phyloP scores from a whole-genome alignment of 2,113 vertebrate species.

The Meriones unguiculatus region DNA sequence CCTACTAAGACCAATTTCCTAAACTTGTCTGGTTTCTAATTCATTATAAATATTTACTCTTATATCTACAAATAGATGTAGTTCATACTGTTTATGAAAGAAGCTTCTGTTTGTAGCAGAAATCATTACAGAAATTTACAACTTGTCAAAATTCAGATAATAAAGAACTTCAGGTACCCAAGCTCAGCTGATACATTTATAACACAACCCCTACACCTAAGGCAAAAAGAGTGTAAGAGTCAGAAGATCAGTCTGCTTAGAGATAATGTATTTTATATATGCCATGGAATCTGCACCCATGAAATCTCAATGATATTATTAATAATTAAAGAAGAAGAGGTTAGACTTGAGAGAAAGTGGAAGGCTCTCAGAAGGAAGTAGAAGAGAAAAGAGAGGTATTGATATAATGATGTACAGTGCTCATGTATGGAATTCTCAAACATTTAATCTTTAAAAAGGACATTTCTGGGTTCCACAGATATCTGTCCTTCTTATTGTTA shows the following conservation, averaged over 20 bases:
- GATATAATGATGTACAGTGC: not conserved
- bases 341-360: not conserved
- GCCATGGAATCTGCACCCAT: not conserved
- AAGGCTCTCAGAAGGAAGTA: not conserved
- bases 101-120: not conserved
- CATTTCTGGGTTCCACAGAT: not conserved
- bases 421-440: not conserved
- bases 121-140: not conserved
- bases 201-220: not conserved
- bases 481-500: not conserved
- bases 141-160: not conserved
- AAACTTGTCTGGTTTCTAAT: not conserved
- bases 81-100: not conserved
- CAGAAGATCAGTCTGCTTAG: not conserved
- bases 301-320: not conserved
- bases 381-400: not conserved
- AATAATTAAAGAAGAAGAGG: not conserved
- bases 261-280: not conserved
- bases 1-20: not conserved
- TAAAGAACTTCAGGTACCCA: not conserved
- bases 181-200: not conserved
- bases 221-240: not conserved
- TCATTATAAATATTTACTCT: not conserved
- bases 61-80: not conserved
- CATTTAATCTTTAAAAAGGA: not conserved